Conservation (phyloP, 2,797 vertebrate species). For the Mormyrops boulengeri region DNA sequence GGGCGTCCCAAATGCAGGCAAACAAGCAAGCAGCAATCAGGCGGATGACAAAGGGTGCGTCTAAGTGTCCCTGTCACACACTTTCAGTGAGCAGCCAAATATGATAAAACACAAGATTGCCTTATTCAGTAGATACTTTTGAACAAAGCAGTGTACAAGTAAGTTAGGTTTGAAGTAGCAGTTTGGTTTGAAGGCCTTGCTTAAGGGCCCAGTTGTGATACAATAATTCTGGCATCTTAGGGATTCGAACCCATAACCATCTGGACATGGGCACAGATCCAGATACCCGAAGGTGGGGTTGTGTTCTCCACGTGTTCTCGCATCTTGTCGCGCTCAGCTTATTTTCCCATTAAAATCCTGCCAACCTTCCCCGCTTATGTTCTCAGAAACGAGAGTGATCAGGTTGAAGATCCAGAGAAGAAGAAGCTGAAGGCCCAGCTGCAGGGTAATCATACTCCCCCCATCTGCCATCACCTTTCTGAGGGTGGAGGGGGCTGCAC, state of each 20-base stretch:
- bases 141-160: neutral
- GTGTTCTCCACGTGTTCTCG: neutral
- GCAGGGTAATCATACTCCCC: conserved; percentile 65
- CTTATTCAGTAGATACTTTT: neutral
- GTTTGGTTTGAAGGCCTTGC: neutral
- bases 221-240: neutral
- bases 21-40: conserved; percentile 85
- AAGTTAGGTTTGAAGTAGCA: neutral
- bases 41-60: conserved; percentile 87
- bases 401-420: conserved; percentile 88
- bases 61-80: neutral
- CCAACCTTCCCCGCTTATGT: neutral
- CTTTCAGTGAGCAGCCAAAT: neutral
- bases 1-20: conserved; percentile 67
- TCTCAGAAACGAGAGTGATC: conserved; percentile 90
- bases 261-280: neutral
- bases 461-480: neutral
- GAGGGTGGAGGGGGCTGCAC: neutral
- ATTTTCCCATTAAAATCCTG: neutral
- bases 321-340: neutral
- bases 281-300: neutral
- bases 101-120: neutral
- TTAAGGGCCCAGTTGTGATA: neutral
- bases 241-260: neutral
- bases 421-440: conserved; percentile 97